Evolutionary conservation across 2,888 invertebrate genomes (phyloP).

Genomic region (Geotrupes spiniger): DNA sequence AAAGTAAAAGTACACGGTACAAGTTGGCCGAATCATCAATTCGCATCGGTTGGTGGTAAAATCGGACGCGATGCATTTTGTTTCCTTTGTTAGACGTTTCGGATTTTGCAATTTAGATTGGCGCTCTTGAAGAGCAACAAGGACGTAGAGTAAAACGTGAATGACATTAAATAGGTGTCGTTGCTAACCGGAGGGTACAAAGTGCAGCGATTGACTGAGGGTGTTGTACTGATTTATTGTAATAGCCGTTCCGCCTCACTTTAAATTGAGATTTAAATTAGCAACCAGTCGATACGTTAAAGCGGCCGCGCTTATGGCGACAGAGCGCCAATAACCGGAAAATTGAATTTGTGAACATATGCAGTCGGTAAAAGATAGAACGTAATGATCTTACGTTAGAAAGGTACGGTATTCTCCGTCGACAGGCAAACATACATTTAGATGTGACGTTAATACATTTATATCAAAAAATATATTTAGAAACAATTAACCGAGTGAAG

Average conservation of each 20-base stretch:
- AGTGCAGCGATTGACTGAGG: slow-evolving; percentile 31
- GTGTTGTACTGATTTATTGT: slow-evolving; percentile 51
- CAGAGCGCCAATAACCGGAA: slow-evolving; percentile 50
- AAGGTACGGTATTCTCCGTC: too few species aligned
- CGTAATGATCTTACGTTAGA: background rate
- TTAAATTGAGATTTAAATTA: slow-evolving; percentile 53
- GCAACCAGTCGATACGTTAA: slow-evolving; percentile 43
- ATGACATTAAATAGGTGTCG: slow-evolving; percentile 9
- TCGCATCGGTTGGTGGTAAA: slow-evolving; percentile 37
- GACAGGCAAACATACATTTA: too few species aligned
- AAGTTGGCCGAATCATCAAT: slow-evolving; percentile 39
- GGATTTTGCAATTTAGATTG: background rate
- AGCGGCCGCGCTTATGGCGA: slow-evolving; percentile 40
- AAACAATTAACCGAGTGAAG: too few species aligned
- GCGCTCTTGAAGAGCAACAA: background rate
- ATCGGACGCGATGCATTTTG: slow-evolving; percentile 14
- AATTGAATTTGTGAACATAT: slow-evolving; percentile 48
- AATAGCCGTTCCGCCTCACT: slow-evolving; percentile 49
- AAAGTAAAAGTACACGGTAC: slow-evolving; percentile 32
- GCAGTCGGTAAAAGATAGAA: slow-evolving; percentile 15
- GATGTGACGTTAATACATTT: too few species aligned
- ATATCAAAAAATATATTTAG: too few species aligned
- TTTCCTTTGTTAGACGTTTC: slow-evolving; percentile 16
- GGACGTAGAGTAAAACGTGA: background rate
- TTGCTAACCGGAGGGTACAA: slow-evolving; percentile 27